Conservation (phyloP, 2,888 invertebrate species). For the Liodrosophila aerea region DNA sequence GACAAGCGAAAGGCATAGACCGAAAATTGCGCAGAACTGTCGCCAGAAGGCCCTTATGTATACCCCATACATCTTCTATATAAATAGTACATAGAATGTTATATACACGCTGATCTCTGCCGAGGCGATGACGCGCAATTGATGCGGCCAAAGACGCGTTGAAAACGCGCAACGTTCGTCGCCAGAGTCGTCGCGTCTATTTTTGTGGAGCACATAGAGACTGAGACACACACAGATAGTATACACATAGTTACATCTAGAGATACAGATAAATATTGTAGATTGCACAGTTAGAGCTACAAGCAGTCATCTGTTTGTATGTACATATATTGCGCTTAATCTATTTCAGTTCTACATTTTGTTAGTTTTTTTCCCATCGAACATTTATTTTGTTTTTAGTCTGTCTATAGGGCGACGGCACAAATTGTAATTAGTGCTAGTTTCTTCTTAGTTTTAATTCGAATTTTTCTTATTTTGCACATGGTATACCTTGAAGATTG, state of each 20-base stretch:
- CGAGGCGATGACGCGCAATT: constrained; percentile 76
- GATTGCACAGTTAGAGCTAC: constrained; percentile 38
- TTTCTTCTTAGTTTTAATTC: constrained; percentile 60
- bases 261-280: constrained; percentile 24
- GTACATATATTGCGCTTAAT: constrained; percentile 60
- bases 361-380: constrained; percentile 37
- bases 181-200: constrained; percentile 56
- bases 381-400: constrained; percentile 41
- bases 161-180: constrained; percentile 57
- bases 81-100: constrained; percentile 40
- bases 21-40: constrained; percentile 72
- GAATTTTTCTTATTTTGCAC: constrained; percentile 53
- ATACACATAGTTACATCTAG: constrained; percentile 36
- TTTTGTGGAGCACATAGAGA: constrained; percentile 50
- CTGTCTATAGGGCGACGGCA: constrained; percentile 62
- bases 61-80: constrained; percentile 24
- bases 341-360: constrained; percentile 66
- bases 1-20: constrained; percentile 60
- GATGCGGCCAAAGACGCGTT: constrained; percentile 75
- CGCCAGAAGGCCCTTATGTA: constrained; percentile 72
- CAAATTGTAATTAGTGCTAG: constrained; percentile 73
- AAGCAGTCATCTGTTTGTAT: constrained; percentile 18
- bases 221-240: constrained; percentile 18
- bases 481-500: constrained; percentile 49
- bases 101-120: constrained; percentile 30